phyloP scores from a whole-genome alignment of 2,113 vertebrate species.

The Zosterops japonicus region DNA sequence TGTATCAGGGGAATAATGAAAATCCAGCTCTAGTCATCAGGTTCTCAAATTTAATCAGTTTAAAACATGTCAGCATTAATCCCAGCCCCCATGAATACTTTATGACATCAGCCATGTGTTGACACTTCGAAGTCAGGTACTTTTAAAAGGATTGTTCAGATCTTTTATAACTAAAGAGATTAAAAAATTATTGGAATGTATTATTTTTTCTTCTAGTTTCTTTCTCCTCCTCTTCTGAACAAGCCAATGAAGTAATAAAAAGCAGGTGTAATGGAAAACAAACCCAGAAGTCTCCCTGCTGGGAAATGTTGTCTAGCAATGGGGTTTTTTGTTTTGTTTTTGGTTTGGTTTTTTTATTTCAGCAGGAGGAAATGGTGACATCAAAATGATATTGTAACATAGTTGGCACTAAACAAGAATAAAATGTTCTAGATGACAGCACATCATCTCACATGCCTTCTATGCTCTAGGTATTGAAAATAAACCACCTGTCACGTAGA shows the following conservation, averaged over 20 bases:
- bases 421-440: constrained; percentile 64
- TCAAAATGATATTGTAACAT: constrained; percentile 71
- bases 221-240: background rate
- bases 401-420: constrained; percentile 61
- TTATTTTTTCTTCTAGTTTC: background rate
- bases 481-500: constrained; percentile 25
- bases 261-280: constrained; percentile 56
- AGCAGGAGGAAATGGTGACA: constrained; percentile 52
- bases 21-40: constrained; percentile 5
- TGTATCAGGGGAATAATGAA: background rate
- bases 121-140: background rate
- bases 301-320: constrained; percentile 67
- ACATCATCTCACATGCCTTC: constrained; percentile 50
- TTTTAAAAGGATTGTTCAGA: constrained; percentile 31
- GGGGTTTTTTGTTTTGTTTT: background rate
- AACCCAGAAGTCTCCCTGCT: constrained; percentile 33
- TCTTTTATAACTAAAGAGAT: background rate
- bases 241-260: constrained; percentile 54
- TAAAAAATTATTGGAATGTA: background rate
- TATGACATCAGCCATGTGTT: background rate
- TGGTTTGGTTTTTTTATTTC: constrained; percentile 32
- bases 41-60: constrained; percentile 18
- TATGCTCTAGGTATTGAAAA: constrained; percentile 44
- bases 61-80: constrained; percentile 30
- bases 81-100: background rate